Conservation (phyloP, 2,888 invertebrate genomes). For the Elmis aenea region DNA sequence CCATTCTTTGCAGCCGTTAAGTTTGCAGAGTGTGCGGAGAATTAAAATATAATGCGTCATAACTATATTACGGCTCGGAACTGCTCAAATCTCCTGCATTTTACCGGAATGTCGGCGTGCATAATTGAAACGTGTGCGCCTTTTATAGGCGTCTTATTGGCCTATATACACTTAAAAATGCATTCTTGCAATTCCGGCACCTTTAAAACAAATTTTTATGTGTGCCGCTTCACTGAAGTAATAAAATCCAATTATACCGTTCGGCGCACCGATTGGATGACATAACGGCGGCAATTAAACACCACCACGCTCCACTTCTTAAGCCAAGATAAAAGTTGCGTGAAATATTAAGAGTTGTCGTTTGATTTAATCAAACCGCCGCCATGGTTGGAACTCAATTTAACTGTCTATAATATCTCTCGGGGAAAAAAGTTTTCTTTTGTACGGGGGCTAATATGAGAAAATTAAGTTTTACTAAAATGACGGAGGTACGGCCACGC, state of each 20-base stretch:
- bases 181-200: constrained; percentile 21
- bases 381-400: constrained; percentile 30
- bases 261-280: constrained; percentile 14
- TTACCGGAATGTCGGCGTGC: constrained; percentile 28
- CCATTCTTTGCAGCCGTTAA: constrained; percentile 34
- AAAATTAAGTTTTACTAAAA: constrained; percentile 40
- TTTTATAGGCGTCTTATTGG: constrained; percentile 28
- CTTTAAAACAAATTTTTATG: constrained; percentile 32
- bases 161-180: constrained; percentile 26
- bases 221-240: too few relatives aligned
- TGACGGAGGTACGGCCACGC: constrained; percentile 25
- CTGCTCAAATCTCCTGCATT: constrained; percentile 36
- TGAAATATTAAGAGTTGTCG: constrained; percentile 34
- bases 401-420: constrained; percentile 35
- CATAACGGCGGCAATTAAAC: constrained; percentile 21
- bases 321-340: constrained; percentile 30
- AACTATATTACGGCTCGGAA: constrained; percentile 39
- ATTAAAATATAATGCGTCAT: constrained; percentile 45
- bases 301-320: constrained; percentile 21
- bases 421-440: constrained; percentile 38
- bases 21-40: constrained; percentile 31
- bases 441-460: constrained; percentile 38
- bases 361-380: constrained; percentile 33
- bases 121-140: constrained; percentile 37
- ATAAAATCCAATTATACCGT: constrained; percentile 26